phyloP scores from a whole-genome alignment of 2,113 vertebrate genomes.

The Puntigrus tetrazona region DNA sequence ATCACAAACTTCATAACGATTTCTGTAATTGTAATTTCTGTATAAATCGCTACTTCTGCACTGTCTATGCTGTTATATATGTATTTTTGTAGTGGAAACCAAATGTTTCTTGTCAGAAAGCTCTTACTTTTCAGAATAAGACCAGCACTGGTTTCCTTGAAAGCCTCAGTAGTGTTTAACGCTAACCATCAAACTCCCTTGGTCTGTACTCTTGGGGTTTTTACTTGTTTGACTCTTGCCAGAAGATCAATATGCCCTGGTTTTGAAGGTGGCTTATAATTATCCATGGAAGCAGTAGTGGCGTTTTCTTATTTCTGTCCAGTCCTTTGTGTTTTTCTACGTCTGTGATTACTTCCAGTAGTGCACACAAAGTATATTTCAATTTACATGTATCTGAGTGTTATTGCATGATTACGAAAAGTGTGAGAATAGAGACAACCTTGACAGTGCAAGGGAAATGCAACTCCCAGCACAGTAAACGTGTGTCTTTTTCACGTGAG shows the following conservation, averaged over 20 bases:
- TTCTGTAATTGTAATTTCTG: not conserved
- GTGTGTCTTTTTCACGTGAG: conserved; percentile 8
- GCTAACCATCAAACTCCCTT: conserved; percentile 31
- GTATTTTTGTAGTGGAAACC: conserved; percentile 25
- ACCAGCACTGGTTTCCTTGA: not conserved
- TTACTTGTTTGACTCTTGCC: conserved; percentile 24
- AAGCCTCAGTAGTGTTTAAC: conserved; percentile 33
- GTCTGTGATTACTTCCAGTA: not conserved
- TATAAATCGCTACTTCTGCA: not conserved
- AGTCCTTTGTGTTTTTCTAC: conserved; percentile 27
- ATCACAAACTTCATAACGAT: not conserved
- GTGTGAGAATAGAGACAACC: not conserved
- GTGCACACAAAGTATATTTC: not conserved
- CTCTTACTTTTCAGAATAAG: conserved; percentile 24
- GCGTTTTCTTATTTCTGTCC: conserved; percentile 40
- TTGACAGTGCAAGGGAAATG: not conserved
- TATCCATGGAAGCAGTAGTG: conserved; percentile 36
- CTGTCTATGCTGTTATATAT: conserved; percentile 10
- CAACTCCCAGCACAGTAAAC: not conserved
- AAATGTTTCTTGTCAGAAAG: conserved; percentile 33
- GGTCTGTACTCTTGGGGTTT: not conserved
- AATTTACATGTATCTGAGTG: not conserved
- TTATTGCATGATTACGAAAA: not conserved
- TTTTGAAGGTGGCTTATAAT: conserved; percentile 48
- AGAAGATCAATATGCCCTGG: conserved; percentile 23